Evolutionary conservation across 2,113 vertebrate species (phyloP).

Genomic region (Aplodontia rufa): DNA sequence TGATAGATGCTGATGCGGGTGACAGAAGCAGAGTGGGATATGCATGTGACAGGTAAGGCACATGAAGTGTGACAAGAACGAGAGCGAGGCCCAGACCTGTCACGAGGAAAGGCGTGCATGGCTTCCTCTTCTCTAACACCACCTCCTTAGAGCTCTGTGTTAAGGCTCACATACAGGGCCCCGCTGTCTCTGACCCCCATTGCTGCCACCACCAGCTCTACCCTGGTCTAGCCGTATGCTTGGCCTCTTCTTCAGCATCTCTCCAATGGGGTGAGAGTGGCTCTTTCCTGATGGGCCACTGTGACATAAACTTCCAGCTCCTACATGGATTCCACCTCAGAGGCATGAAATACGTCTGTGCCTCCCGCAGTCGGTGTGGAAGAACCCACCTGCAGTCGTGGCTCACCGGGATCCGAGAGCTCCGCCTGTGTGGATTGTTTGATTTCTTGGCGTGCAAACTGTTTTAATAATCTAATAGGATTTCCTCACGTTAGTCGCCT

Average conservation of each 20-base stretch:
- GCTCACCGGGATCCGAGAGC: neutral
- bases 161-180: neutral
- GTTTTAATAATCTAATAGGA: neutral
- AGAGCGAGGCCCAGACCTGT: neutral
- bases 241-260: neutral
- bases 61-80: neutral
- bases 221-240: accelerated
- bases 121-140: no score
- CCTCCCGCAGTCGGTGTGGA: no score
- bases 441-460: no score
- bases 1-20: accelerated
- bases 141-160: no score
- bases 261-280: neutral
- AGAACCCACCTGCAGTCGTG: neutral
- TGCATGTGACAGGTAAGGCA: accelerated
- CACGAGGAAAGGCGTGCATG: neutral
- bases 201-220: accelerated
- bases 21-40: neutral
- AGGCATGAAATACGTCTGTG: neutral
- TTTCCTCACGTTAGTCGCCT: neutral
- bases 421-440: neutral
- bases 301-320: neutral
- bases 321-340: neutral
- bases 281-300: neutral
- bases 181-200: accelerated